Conservation (phyloP, 2,113 vertebrate genomes). For the Lepisosteus osseus region DNA sequence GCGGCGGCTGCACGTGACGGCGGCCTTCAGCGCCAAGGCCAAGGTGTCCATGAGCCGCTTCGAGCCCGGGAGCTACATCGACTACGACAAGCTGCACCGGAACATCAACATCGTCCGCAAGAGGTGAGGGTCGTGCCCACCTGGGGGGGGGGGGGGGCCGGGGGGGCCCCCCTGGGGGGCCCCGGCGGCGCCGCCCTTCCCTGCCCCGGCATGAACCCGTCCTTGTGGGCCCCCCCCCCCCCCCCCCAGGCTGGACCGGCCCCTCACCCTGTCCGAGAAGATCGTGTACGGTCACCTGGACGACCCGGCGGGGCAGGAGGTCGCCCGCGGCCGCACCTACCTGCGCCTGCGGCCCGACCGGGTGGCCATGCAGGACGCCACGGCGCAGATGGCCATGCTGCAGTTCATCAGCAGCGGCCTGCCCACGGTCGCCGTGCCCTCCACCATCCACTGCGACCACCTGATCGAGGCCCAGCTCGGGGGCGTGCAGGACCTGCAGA, state of each 20-base stretch:
- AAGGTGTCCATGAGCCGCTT: slow-evolving; percentile 95
- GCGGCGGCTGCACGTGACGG: slow-evolving; percentile 82
- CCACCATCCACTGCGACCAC: slow-evolving; percentile 97
- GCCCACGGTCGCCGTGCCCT: slow-evolving; percentile 87
- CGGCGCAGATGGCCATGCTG: slow-evolving; percentile 97
- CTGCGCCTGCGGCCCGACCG: slow-evolving; percentile 88
- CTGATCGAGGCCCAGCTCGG: slow-evolving; percentile 90
- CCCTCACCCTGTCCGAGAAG: slow-evolving; percentile 93
- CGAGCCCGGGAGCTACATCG: slow-evolving; percentile 78
- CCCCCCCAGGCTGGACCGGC: slow-evolving; percentile 76
- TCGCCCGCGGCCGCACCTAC: slow-evolving; percentile 88
- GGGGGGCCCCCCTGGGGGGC: background rate
- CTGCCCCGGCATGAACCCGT: background rate
- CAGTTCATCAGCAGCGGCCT: slow-evolving; percentile 98
- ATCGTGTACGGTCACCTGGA: slow-evolving; percentile 94
- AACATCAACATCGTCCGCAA: slow-evolving; percentile 84
- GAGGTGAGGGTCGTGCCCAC: slow-evolving; percentile 67
- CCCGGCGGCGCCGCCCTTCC: too few relatives aligned
- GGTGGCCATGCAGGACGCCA: slow-evolving; percentile 97
- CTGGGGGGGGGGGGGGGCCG: background rate
- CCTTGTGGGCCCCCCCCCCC: too few relatives aligned
- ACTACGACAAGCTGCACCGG: slow-evolving; percentile 80
- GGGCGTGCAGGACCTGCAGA: slow-evolving; percentile 80
- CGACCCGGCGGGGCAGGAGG: slow-evolving; percentile 84
- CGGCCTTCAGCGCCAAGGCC: slow-evolving; percentile 79